Conservation (phyloP, 2,797 vertebrate genomes). For the Chaunax sp. region DNA sequence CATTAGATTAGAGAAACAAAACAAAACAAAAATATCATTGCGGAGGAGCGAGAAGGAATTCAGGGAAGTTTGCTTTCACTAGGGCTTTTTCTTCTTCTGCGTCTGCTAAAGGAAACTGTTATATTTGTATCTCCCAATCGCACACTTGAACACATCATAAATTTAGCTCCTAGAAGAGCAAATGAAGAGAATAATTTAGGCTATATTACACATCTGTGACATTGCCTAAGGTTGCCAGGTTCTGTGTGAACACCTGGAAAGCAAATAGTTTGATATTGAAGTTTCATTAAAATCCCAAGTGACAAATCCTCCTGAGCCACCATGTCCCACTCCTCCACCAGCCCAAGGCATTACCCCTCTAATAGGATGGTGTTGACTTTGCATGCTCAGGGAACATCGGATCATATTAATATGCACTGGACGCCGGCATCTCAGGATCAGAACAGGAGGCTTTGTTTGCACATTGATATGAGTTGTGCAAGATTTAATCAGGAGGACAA, state of each 20-base stretch:
- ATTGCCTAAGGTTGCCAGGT: constrained; percentile 40
- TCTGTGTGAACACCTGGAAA: constrained; percentile 58
- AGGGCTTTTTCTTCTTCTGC: constrained; percentile 29
- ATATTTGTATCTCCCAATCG: constrained; percentile 41
- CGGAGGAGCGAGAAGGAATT: constrained; percentile 43
- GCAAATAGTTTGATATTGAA: constrained; percentile 76
- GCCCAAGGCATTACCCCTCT: constrained; percentile 65
- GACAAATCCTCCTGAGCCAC: constrained; percentile 79
- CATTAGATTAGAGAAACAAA: constrained; percentile 59
- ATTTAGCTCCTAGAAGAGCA: constrained; percentile 40
- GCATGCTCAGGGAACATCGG: constrained; percentile 68
- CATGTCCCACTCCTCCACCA: constrained; percentile 44
- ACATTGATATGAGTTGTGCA: constrained; percentile 83
- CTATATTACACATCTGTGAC: constrained; percentile 59
- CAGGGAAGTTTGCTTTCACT: constrained; percentile 43
- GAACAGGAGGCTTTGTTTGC: constrained; percentile 84
- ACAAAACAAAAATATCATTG: constrained; percentile 55
- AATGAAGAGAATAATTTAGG: constrained; percentile 46
- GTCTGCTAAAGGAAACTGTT: constrained; percentile 23
- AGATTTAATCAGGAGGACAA: constrained; percentile 87
- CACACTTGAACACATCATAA: constrained; percentile 12
- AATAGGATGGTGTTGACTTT: constrained; percentile 82
- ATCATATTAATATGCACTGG: constrained; percentile 84
- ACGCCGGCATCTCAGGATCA: constrained; percentile 72
- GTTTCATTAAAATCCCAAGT: constrained; percentile 80